Evolutionary conservation across 2,113 vertebrate genomes (phyloP).

Genomic region (Porphyrio hochstetteri): DNA sequence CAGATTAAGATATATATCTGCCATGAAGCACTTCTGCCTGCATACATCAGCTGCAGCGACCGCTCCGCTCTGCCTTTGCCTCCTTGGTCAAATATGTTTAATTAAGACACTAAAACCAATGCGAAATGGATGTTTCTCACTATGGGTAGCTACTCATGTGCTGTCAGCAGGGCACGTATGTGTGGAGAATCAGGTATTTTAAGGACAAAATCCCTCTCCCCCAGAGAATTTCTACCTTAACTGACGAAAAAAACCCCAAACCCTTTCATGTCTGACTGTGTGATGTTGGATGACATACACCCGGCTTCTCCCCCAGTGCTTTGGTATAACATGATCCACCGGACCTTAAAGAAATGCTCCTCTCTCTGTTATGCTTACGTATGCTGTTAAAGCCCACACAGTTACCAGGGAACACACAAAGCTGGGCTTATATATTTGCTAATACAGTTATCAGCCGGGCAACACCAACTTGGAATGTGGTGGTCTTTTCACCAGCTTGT

Average conservation of each 20-base stretch:
- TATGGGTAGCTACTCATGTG: neutral
- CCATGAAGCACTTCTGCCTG: neutral
- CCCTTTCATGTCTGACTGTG: neutral
- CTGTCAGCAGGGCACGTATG: neutral
- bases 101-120: neutral
- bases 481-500: neutral
- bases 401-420: neutral
- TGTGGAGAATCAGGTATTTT: neutral
- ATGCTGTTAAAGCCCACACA: neutral
- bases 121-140: neutral
- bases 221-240: neutral
- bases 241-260: neutral
- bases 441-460: neutral
- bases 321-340: neutral
- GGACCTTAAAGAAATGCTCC: neutral
- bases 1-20: rapidly evolving
- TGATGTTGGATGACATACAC: neutral
- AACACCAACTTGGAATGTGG: neutral
- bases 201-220: neutral
- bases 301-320: neutral
- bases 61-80: neutral
- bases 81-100: neutral
- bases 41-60: rapidly evolving
- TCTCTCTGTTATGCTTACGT: neutral
- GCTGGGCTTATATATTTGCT: neutral